Evolutionary conservation across 2,797 vertebrate species (phyloP).

Genomic region (Echeneis naucrates): DNA sequence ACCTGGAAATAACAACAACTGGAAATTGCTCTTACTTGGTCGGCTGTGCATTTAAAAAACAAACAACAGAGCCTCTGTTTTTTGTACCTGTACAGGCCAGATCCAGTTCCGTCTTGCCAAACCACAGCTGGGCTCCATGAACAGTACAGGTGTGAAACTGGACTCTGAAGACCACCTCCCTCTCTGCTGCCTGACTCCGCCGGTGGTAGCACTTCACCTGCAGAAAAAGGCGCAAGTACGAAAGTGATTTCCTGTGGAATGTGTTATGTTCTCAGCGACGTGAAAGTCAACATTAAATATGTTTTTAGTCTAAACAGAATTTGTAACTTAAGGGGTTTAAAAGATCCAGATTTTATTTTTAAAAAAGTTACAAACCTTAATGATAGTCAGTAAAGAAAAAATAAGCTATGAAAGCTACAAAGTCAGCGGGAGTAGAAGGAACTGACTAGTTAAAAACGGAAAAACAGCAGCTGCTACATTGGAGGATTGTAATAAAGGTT

Average conservation of each 20-base stretch:
- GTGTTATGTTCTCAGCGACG: background rate
- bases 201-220: slow-evolving; percentile 94
- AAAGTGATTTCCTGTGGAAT: background rate
- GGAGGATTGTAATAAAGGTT: background rate
- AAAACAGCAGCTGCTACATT: background rate
- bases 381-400: slow-evolving; percentile 7
- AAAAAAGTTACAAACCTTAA: slow-evolving; percentile 18
- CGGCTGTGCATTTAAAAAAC: background rate
- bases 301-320: slow-evolving; percentile 8
- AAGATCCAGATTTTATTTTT: slow-evolving; percentile 29
- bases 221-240: slow-evolving; percentile 20
- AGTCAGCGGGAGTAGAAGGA: background rate
- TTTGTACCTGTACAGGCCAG: slow-evolving; percentile 88
- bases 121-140: slow-evolving; percentile 90
- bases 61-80: background rate
- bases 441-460: background rate
- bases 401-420: slow-evolving; percentile 2
- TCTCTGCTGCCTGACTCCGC: slow-evolving; percentile 80
- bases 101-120: slow-evolving; percentile 92
- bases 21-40: background rate
- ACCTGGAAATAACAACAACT: background rate
- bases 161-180: slow-evolving; percentile 90
- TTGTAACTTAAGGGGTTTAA: slow-evolving; percentile 25
- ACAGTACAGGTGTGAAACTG: slow-evolving; percentile 96
- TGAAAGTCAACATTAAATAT: slow-evolving; percentile 15